Base-by-base conservation (phyloP, 2,797 vertebrate species). In the Yasuhikotakia modesta region DNA sequence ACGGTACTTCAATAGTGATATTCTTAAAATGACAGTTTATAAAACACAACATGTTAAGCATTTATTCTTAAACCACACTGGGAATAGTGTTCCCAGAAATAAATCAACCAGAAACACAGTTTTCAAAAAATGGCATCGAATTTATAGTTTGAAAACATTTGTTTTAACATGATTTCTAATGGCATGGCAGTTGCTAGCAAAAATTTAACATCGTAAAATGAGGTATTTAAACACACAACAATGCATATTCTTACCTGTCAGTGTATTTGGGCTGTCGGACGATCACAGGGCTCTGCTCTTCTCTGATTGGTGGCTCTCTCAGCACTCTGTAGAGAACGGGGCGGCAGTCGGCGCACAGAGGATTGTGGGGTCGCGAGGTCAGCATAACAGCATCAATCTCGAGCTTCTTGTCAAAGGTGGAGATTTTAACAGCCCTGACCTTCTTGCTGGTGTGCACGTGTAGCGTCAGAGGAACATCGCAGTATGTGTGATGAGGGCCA, bases 361-460 rank as follows among this genome's bases (percentile, higher is more conserved):
- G 83, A 78, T 93, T 95, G 10, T 82, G 83, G 2, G 95, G 92
- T 50, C 81, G 90, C 0, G 97, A 97, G 1, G 93, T 94, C 86
- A 99, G 86, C 85, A 98, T 91, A 2, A 92, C 95, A 0, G 97
- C 96, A 27, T 99, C 97, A 0, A 99, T 95, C 90, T 98, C 97
- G 93, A 99, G 92, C 85, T 95, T 94, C 86, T 96, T 96, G 0
- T 99, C 97, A 16, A 97, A 96, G 13, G 97, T 98, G 88, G 92
- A 95, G 80, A 99, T 93, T 71, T 94, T 96, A 30, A 98, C 87
- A 32, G 93, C 93, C 0, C 85, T 67, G 27, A 99, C 89, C 75
- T 90, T 92, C 10, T 88, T 90, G 1, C 90, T 87, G 24, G 93
- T 89, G 22, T 94, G 90, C 0, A 96, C 90, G 63, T 93, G 94